Conservation (phyloP, 2,888 invertebrate genomes). For the Ornithoptera alexandrae region DNA sequence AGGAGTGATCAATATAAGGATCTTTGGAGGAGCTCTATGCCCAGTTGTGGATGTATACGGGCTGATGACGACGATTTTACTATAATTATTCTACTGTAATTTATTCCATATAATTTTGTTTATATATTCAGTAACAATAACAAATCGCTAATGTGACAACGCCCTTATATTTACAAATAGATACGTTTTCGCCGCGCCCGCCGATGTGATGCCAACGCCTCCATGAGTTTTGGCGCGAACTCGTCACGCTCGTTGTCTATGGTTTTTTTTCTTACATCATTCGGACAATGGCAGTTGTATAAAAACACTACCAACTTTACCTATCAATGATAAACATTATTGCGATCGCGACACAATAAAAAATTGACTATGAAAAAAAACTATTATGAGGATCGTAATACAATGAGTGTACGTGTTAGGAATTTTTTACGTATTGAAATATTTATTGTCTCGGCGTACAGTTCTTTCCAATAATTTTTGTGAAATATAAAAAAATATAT, state of each 20-base stretch:
- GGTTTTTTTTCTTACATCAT: constrained; percentile 42
- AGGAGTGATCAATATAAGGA: too few relatives aligned
- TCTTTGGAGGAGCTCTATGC: too few relatives aligned
- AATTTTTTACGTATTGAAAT: neutral
- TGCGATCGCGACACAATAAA: constrained; percentile 45
- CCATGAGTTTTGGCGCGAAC: constrained; percentile 49
- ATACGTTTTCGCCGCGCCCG: constrained; percentile 35
- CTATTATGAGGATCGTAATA: constrained; percentile 49
- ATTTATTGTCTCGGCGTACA: too few relatives aligned
- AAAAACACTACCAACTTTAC: constrained; percentile 47
- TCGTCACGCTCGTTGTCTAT: constrained; percentile 48
- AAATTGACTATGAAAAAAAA: constrained; percentile 28
- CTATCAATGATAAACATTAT: constrained; percentile 61
- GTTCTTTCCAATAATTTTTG: too few relatives aligned
- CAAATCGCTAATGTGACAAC: neutral
- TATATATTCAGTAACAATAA: neutral
- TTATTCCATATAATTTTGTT: neutral
- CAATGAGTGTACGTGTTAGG: constrained; percentile 43
- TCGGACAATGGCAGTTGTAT: constrained; percentile 33
- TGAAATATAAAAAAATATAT: too few relatives aligned
- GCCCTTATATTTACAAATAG: constrained; percentile 10
- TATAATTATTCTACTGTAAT: neutral
- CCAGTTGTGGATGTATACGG: too few relatives aligned
- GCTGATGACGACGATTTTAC: too few relatives aligned
- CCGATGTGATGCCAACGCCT: constrained; percentile 16